Evolutionary conservation across 2,797 vertebrate species (phyloP).

Genomic region (Pseudopleuronectes americanus): DNA sequence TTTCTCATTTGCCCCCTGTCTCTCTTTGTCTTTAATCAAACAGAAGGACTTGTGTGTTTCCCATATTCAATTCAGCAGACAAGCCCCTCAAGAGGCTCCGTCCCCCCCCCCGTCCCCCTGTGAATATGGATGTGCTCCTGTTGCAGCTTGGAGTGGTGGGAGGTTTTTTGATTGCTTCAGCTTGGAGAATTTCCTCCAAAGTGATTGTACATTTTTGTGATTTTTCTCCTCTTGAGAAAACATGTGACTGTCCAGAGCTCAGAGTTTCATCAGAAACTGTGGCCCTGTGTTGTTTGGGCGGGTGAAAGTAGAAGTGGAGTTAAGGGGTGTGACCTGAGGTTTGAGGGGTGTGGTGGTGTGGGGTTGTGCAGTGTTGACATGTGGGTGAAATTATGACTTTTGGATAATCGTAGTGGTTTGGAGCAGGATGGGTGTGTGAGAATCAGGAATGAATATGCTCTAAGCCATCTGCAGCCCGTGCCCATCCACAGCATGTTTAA

Average conservation of each 20-base stretch:
- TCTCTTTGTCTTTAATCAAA: slow-evolving; percentile 51
- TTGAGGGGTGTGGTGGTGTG: slow-evolving; percentile 23
- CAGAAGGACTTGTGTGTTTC: slow-evolving; percentile 28
- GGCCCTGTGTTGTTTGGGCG: slow-evolving; percentile 15
- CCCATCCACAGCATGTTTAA: slow-evolving; percentile 32
- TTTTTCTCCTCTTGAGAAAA: slow-evolving; percentile 18
- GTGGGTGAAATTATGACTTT: slow-evolving; percentile 8
- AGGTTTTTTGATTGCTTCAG: not conserved
- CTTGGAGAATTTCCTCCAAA: not conserved
- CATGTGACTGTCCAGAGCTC: not conserved
- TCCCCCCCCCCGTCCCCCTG: not conserved
- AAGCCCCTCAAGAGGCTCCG: slow-evolving; percentile 16
- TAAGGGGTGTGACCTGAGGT: slow-evolving; percentile 29
- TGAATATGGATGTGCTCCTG: slow-evolving; percentile 4
- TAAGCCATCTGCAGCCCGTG: slow-evolving; percentile 17
- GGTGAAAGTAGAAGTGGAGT: slow-evolving; percentile 37
- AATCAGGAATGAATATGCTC: slow-evolving; percentile 16
- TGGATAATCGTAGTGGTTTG: slow-evolving; percentile 21
- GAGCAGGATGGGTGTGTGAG: slow-evolving; percentile 15
- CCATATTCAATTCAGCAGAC: slow-evolving; percentile 36
- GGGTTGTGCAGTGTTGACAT: slow-evolving; percentile 23
- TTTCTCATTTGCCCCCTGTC: slow-evolving; percentile 37
- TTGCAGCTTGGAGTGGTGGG: slow-evolving; percentile 2
- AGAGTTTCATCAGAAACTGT: slow-evolving; percentile 50
- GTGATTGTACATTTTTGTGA: not conserved